Percentiles rank a stretch among this genome's conserved stretches.
phyloP scores from a whole-genome alignment of 2,888 invertebrate genomes.

The Aricia artaxerxes region DNA sequence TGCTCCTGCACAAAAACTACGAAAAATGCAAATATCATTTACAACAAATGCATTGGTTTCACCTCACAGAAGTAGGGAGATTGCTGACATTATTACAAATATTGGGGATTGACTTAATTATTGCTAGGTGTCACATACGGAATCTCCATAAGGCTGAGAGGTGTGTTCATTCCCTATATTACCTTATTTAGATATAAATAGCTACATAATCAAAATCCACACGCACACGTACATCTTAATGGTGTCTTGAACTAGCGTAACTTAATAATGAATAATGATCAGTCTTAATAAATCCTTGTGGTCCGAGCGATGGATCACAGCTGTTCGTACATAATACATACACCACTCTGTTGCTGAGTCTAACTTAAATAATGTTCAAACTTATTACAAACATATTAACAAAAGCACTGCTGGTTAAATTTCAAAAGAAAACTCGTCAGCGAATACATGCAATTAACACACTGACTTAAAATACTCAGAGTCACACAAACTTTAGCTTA shows the following conservation, averaged over 20 bases:
- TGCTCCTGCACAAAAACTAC: slow-evolving; percentile 11
- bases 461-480: slow-evolving; percentile 48
- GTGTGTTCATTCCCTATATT: slow-evolving; percentile 42
- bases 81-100: slow-evolving; percentile 41
- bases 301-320: slow-evolving; percentile 53
- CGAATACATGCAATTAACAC: slow-evolving; percentile 63
- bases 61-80: slow-evolving; percentile 47
- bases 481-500: slow-evolving; percentile 39
- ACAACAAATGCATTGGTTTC: slow-evolving; percentile 44
- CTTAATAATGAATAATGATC: slow-evolving; percentile 78
- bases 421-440: slow-evolving; percentile 62
- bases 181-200: slow-evolving; percentile 63
- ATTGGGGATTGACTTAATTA: slow-evolving; percentile 47
- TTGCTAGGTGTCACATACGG: slow-evolving; percentile 45
- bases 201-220: slow-evolving; percentile 59
- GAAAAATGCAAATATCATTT: slow-evolving; percentile 47
- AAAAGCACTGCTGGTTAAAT: slow-evolving; percentile 73
- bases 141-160: slow-evolving; percentile 59
- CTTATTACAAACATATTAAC: slow-evolving; percentile 65
- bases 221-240: slow-evolving; percentile 58
- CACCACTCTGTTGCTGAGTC: slow-evolving; percentile 75
- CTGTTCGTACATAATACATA: slow-evolving; percentile 56
- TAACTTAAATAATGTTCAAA: slow-evolving; percentile 62
- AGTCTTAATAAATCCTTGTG: slow-evolving; percentile 73
- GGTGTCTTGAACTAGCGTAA: slow-evolving; percentile 74